phyloP scores from a whole-genome alignment of 2,797 vertebrate genomes.

The Molothrus aeneus region DNA sequence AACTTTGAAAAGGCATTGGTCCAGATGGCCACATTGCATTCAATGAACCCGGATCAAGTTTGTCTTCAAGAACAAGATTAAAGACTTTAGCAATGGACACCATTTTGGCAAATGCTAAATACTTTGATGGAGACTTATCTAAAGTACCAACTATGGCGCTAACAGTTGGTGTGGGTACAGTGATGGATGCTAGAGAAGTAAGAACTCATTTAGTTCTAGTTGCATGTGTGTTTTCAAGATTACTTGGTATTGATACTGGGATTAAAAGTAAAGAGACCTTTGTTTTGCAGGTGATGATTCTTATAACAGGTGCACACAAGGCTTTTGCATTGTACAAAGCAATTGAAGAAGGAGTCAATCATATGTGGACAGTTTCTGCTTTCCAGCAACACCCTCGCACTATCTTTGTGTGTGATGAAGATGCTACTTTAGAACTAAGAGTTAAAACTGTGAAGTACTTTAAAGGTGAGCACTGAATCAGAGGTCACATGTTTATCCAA shows the following conservation, averaged over 20 bases:
- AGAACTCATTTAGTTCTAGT: constrained; percentile 61
- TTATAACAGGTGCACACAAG: constrained; percentile 85
- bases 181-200: constrained; percentile 87
- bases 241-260: neutral
- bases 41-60: constrained; percentile 85
- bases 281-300: constrained; percentile 83
- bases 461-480: constrained; percentile 80
- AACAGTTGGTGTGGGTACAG: constrained; percentile 85
- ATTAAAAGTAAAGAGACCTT: constrained; percentile 27
- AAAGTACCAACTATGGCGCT: constrained; percentile 86
- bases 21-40: constrained; percentile 87
- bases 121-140: constrained; percentile 83
- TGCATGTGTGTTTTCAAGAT: constrained; percentile 45
- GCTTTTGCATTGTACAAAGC: constrained; percentile 85
- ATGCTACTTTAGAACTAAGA: constrained; percentile 84
- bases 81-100: constrained; percentile 86
- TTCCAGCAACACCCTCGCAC: constrained; percentile 84
- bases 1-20: constrained; percentile 81
- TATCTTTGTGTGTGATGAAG: constrained; percentile 85
- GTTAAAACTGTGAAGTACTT: constrained; percentile 88
- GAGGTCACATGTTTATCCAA: neutral
- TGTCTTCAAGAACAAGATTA: constrained; percentile 84
- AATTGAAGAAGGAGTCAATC: constrained; percentile 85
- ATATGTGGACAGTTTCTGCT: constrained; percentile 85
- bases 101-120: constrained; percentile 85